A percentile compares a stretch with the other conserved stretches of the same genome.
phyloP scores from a whole-genome alignment of 1,140 invertebrate genomes.

The Drosophila lini region DNA sequence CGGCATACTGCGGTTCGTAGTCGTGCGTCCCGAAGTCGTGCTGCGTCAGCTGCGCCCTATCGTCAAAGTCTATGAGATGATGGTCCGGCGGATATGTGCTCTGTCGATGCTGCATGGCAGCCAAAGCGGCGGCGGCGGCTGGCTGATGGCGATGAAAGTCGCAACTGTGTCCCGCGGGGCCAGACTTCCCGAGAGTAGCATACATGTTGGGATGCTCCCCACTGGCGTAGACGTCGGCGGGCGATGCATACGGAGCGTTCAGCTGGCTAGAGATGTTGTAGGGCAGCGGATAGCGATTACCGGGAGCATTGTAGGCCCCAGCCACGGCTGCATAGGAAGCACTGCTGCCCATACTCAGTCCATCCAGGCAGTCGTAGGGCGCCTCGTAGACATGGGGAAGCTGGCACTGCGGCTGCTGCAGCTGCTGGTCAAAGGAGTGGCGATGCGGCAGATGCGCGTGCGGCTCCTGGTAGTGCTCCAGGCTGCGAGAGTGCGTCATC shows the following conservation, averaged over 20 bases:
- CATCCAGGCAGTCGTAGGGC: conserved; percentile 79
- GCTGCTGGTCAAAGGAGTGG: conserved; percentile 82
- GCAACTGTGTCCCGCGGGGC: conserved; percentile 47
- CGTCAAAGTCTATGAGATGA: conserved; percentile 90
- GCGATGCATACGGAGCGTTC: conserved; percentile 67
- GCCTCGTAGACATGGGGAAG: conserved; percentile 70
- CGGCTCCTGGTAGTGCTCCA: conserved; percentile 83
- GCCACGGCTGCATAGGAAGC: conserved; percentile 77
- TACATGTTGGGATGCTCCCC: conserved; percentile 52
- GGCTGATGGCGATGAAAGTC: conserved; percentile 54
- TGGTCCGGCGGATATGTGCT: conserved; percentile 84
- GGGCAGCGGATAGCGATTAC: conserved; percentile 81
- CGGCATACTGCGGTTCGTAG: conserved; percentile 63
- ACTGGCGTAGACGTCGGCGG: conserved; percentile 51
- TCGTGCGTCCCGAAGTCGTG: conserved; percentile 65
- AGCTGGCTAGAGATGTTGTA: conserved; percentile 81
- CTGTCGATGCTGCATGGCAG: conserved; percentile 69
- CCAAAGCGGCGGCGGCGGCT: conserved; percentile 24
- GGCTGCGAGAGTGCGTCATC: conserved; percentile 81
- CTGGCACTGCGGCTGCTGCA: conserved; percentile 55
- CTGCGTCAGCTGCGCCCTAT: conserved; percentile 84
- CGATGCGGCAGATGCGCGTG: conserved; percentile 69
- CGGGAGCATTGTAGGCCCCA: conserved; percentile 78
- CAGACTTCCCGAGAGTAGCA: conserved; percentile 59
- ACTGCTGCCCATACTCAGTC: conserved; percentile 70